A percentile compares a stretch with the other conserved stretches of the same genome.
These are phyloP conservation scores for Horisme vitalbata DNA, from an alignment of 2,888 invertebrate species.

Conservation along the genomic window DNA sequence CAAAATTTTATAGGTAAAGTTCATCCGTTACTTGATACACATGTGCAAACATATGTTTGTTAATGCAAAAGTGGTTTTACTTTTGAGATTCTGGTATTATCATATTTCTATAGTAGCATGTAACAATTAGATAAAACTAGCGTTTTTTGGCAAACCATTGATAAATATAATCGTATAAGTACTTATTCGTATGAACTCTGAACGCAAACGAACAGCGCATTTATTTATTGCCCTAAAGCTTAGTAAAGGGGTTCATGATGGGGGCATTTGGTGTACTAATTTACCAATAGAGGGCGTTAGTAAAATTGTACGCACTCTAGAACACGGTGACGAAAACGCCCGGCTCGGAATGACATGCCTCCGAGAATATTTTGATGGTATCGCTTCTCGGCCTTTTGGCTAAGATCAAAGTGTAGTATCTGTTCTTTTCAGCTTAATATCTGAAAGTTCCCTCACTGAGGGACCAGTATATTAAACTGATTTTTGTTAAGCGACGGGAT, in stretches of 20 bases:
- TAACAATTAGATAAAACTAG: too few species aligned
- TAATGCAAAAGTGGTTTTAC: too few species aligned
- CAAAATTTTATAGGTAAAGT: too few species aligned
- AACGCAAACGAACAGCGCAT: not conserved
- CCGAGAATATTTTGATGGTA: not conserved
- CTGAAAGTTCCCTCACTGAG: conserved; percentile 20
- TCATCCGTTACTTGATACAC: too few species aligned
- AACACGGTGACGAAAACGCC: conserved; percentile 19
- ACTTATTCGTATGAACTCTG: too few species aligned
- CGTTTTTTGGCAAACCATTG: too few species aligned
- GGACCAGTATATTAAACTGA: conserved; percentile 20
- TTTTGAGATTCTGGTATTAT: too few species aligned
- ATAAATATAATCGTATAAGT: too few species aligned
- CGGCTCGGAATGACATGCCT: conserved; percentile 4
- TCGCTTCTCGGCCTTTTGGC: conserved; percentile 22
- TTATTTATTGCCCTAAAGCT: not conserved
- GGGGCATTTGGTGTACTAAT: not conserved
- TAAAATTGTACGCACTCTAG: conserved; percentile 6
- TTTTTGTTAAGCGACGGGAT: conserved; percentile 18
- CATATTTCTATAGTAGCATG: too few species aligned
- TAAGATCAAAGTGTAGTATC: conserved; percentile 21
- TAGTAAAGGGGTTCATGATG: conserved; percentile 4
- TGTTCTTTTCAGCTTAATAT: conserved; percentile 21
- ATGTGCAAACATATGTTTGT: too few species aligned
- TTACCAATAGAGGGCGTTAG: conserved; percentile 8